These are phyloP conservation scores for Lerista edwardsae DNA, from an alignment of 2,797 vertebrate genomes.

Conservation along the genomic window DNA sequence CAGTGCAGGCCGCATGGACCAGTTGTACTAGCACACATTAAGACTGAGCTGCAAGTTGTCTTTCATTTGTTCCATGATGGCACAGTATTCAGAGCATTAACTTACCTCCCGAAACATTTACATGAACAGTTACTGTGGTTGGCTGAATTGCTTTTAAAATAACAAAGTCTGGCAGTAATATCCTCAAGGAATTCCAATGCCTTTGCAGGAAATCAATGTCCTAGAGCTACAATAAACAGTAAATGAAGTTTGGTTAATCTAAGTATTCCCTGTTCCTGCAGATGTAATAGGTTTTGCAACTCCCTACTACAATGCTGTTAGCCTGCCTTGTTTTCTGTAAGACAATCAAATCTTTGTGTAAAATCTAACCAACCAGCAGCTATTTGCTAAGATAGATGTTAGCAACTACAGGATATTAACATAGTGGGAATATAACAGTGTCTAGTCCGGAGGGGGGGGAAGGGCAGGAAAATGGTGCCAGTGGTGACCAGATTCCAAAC, in stretches of 20 bases:
- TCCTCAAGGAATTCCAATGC: conserved; percentile 61
- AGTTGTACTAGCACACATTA: too few species aligned
- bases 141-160: conserved; percentile 58
- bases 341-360: conserved; percentile 14
- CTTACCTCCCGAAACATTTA: conserved; percentile 49
- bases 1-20: too few species aligned
- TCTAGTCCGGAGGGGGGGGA: too few species aligned
- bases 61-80: conserved; percentile 30
- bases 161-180: conserved; percentile 62
- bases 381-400: neutral
- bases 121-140: conserved; percentile 39
- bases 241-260: conserved; percentile 50
- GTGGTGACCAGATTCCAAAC: too few species aligned
- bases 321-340: neutral
- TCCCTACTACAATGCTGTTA: conserved; percentile 50
- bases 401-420: too few species aligned
- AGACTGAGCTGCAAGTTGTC: conserved; percentile 43
- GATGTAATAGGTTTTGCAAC: conserved; percentile 44
- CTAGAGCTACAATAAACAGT: conserved; percentile 53
- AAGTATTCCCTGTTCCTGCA: conserved; percentile 41
- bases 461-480: too few species aligned
- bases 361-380: neutral
- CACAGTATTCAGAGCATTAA: conserved; percentile 31
- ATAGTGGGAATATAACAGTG: neutral
- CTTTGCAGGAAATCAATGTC: conserved; percentile 46